Conservation (phyloP, 1,140 invertebrate species). For the Plutomurus gul region DNA sequence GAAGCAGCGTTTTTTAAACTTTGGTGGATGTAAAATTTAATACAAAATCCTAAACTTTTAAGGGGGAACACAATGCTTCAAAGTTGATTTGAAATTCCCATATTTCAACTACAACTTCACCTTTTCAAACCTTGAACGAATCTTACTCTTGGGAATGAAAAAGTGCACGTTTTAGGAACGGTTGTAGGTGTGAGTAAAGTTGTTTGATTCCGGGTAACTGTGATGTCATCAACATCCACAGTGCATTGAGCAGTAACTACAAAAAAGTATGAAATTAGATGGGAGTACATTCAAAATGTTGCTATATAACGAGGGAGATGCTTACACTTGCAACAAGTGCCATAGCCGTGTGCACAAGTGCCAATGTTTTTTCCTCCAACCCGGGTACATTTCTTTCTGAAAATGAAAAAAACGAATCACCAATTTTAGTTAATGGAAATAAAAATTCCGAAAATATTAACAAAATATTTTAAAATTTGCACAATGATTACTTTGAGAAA, state of each 20-base stretch:
- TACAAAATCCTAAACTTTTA: not conserved
- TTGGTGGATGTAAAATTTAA: too few species aligned
- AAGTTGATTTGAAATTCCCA: not conserved
- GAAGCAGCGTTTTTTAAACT: too few species aligned
- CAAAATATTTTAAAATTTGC: not conserved
- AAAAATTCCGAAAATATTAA: not conserved
- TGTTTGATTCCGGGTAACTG: not conserved
- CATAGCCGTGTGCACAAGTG: not conserved
- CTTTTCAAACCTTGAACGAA: not conserved
- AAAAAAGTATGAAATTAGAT: not conserved
- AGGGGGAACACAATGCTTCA: not conserved
- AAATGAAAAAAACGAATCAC: not conserved
- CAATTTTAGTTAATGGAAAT: not conserved
- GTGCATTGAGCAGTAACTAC: not conserved
- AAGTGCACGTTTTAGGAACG: not conserved
- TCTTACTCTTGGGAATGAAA: not conserved
- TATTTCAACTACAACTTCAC: not conserved
- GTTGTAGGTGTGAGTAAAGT: not conserved
- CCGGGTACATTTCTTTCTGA: not conserved
- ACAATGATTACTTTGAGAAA: not conserved
- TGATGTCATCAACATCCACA: not conserved
- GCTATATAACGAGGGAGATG: not conserved
- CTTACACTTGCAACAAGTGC: conserved; percentile 10
- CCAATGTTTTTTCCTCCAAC: not conserved
- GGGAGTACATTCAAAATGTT: too few species aligned